These are phyloP conservation scores for Takifugu ocellatus DNA, from an alignment of 2,797 vertebrate genomes.

Conservation along the genomic window DNA sequence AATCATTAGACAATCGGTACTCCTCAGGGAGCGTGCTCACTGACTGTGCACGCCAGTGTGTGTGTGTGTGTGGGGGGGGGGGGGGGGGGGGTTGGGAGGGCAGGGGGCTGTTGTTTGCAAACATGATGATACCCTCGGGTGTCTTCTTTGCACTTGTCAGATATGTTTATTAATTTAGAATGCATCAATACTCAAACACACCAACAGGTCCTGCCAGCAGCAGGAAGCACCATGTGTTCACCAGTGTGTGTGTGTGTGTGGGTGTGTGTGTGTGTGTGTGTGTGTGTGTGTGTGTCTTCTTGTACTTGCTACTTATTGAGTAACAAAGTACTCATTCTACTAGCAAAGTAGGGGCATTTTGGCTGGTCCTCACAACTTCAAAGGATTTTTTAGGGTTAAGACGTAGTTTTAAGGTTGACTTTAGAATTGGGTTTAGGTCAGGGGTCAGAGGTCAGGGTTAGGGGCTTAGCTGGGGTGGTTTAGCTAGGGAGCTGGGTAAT, in stretches of 20 bases:
- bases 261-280: constrained; percentile 16
- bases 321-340: no score
- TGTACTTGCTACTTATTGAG: neutral
- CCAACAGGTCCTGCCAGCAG: constrained; percentile 56
- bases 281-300: constrained; percentile 9
- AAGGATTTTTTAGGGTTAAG: no score
- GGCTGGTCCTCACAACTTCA: neutral
- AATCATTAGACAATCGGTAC: constrained; percentile 97
- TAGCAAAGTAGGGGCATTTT: neutral
- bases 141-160: constrained; percentile 86
- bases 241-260: constrained; percentile 9
- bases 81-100: constrained; percentile 1
- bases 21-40: constrained; percentile 77
- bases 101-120: constrained; percentile 79
- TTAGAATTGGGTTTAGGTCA: no score
- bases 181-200: neutral
- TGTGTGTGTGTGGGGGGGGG: constrained; percentile 10
- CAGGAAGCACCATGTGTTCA: constrained; percentile 59
- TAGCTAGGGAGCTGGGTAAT: no score
- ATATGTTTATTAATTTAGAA: constrained; percentile 94
- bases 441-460: no score
- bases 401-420: no score
- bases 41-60: constrained; percentile 23
- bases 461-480: no score
- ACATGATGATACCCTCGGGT: constrained; percentile 88